Percentiles rank a stretch among this genome's conserved stretches.
Conservation (phyloP, 2,113 vertebrate species). For the Edolisoma coerulescens region DNA sequence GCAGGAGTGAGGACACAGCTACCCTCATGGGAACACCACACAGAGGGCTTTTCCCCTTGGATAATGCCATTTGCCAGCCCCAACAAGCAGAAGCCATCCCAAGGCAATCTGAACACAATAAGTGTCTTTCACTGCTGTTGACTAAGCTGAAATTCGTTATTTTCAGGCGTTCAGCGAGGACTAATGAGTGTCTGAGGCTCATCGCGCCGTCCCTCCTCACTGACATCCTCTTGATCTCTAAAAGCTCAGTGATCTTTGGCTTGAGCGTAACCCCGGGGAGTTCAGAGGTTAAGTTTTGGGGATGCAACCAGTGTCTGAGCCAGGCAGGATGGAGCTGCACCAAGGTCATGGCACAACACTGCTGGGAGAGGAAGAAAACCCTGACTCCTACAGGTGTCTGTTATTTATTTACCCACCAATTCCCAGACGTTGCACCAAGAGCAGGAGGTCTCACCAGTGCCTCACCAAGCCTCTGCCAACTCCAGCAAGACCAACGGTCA, state of each 20-base stretch:
- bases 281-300: conserved; percentile 39
- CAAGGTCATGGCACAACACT: neutral
- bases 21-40: neutral
- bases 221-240: conserved; percentile 29
- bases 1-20: neutral
- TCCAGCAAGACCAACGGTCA: neutral
- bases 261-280: neutral
- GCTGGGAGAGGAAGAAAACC: neutral
- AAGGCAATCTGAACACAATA: neutral
- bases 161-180: neutral
- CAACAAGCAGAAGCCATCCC: neutral
- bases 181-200: conserved; percentile 43
- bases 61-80: neutral
- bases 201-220: neutral
- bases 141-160: neutral
- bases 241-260: neutral
- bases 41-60: neutral
- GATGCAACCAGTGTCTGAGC: neutral
- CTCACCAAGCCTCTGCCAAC: conserved; percentile 26
- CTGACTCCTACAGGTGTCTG: conserved; percentile 12
- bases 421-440: neutral
- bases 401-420: neutral
- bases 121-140: neutral
- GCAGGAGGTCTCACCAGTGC: neutral
- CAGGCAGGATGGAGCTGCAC: neutral